phyloP scores from a whole-genome alignment of 1,140 invertebrate species.

The Bombus fervidus region DNA sequence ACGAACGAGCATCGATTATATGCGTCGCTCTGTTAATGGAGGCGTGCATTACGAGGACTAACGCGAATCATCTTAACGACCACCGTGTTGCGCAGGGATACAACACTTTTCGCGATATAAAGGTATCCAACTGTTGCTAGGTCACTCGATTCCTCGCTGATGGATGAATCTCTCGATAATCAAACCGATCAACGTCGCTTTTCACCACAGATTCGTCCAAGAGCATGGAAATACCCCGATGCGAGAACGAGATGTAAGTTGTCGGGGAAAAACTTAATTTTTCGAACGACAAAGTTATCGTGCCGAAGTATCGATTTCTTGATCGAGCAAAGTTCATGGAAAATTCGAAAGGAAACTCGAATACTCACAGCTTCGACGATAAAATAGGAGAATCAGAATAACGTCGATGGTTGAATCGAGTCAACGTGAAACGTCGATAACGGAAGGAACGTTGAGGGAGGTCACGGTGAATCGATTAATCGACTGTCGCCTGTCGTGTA shows the following conservation, averaged over 20 bases:
- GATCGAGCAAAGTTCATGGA: background rate
- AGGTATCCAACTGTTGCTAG: background rate
- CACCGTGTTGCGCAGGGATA: background rate
- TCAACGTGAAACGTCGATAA: background rate
- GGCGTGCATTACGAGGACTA: background rate
- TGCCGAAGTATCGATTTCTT: background rate
- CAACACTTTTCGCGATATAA: slow-evolving; percentile 8
- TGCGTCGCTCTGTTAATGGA: slow-evolving; percentile 39
- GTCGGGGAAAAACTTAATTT: background rate
- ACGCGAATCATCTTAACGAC: background rate
- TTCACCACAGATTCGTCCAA: too few relatives aligned
- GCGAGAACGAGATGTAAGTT: background rate
- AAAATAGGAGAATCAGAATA: too few relatives aligned
- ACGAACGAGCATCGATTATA: slow-evolving; percentile 53
- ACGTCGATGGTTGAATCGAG: too few relatives aligned
- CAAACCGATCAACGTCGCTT: background rate
- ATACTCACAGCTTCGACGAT: background rate
- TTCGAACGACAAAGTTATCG: background rate
- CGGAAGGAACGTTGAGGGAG: background rate
- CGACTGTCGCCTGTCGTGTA: background rate
- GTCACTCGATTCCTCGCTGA: too few relatives aligned
- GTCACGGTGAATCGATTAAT: background rate
- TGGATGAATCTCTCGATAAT: too few relatives aligned
- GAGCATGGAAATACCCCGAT: too few relatives aligned
- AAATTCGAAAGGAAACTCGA: background rate